Evolutionary conservation across 1,140 invertebrate genomes (phyloP).

Genomic region (Arctopsyche grandis): DNA sequence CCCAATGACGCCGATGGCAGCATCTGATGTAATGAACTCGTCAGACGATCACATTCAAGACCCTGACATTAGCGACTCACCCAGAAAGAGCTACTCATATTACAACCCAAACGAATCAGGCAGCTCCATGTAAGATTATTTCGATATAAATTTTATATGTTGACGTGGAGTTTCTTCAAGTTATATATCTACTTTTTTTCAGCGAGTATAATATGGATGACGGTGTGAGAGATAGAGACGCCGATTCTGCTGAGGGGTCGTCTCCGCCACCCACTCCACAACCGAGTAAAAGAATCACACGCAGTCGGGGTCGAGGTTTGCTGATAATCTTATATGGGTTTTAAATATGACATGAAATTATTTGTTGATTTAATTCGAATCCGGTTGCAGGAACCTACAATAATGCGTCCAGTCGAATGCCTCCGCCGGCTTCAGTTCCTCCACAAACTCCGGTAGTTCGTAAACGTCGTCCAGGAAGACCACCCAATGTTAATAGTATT

Average conservation of each 20-base stretch:
- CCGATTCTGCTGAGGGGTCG: constrained; percentile 41
- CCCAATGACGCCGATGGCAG: constrained; percentile 78
- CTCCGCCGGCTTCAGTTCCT: constrained; percentile 58
- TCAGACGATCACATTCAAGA: constrained; percentile 57
- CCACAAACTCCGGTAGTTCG: constrained; percentile 15
- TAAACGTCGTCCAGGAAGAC: constrained; percentile 57
- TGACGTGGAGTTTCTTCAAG: background rate
- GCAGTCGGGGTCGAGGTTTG: constrained; percentile 59
- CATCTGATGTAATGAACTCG: constrained; percentile 63
- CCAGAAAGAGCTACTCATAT: constrained; percentile 57
- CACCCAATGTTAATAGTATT: constrained; percentile 59
- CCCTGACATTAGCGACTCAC: background rate
- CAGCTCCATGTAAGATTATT: constrained; percentile 46
- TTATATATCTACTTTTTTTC: background rate
- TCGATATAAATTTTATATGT: background rate
- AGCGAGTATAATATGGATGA: constrained; percentile 49
- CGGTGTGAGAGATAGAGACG: constrained; percentile 31
- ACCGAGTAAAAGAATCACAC: constrained; percentile 63
- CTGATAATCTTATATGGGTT: background rate
- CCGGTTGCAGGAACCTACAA: constrained; percentile 25
- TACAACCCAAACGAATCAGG: constrained; percentile 57
- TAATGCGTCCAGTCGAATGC: constrained; percentile 46
- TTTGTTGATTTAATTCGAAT: background rate
- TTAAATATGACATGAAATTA: background rate
- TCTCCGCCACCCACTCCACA: constrained; percentile 61